phyloP scores from a whole-genome alignment of 2,797 vertebrate genomes.

The Pseudocheirus occidentalis region DNA sequence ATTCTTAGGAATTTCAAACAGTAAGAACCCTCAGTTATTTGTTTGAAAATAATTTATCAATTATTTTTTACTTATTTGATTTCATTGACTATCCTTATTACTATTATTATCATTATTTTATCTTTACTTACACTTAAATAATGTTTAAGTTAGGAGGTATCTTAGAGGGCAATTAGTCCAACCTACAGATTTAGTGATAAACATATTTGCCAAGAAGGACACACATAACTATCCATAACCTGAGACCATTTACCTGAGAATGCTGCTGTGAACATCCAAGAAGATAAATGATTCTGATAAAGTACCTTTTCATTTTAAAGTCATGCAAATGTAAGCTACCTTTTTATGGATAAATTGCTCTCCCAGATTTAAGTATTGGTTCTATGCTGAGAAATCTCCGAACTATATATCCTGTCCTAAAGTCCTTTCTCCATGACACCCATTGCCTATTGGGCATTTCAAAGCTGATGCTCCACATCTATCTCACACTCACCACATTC shows the following conservation, averaged over 20 bases:
- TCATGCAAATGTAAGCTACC: not conserved
- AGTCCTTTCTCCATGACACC: not conserved
- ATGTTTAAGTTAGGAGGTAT: not conserved
- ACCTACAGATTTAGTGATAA: not conserved
- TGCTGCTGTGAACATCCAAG: not conserved
- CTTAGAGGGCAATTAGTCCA: not conserved
- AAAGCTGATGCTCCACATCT: not conserved
- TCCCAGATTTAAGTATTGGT: not conserved
- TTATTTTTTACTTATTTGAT: not conserved
- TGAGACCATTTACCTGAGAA: not conserved
- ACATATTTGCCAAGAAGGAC: not conserved
- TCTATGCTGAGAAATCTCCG: not conserved
- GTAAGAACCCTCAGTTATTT: not conserved
- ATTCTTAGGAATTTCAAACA: not conserved
- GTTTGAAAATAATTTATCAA: not conserved
- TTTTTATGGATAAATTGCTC: not conserved
- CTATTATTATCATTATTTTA: not conserved
- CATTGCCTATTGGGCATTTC: not conserved
- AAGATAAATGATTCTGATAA: not conserved
- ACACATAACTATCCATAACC: not conserved
- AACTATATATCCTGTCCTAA: not conserved
- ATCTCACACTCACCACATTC: not conserved
- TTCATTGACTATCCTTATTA: not conserved
- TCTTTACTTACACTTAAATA: not conserved
- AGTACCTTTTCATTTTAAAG: not conserved